A percentile compares a stretch with the other conserved stretches of the same genome.
These are phyloP conservation scores for Spinibarbus caldwelli DNA, from an alignment of 2,797 vertebrate genomes.

Conservation along the genomic window DNA sequence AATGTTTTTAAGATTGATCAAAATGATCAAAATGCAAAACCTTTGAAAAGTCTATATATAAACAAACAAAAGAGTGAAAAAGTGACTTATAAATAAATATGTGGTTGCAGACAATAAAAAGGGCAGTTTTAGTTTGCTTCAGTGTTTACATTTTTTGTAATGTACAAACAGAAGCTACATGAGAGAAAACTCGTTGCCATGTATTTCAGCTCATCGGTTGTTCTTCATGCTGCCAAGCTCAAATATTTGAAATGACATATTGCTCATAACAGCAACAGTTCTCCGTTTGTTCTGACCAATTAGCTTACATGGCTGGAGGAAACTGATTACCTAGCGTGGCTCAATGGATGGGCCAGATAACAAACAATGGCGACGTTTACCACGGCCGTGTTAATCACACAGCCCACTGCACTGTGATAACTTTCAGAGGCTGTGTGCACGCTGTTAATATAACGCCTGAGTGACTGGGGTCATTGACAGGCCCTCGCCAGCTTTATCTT, in stretches of 20 bases:
- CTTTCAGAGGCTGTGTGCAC: conserved; percentile 13
- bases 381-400: conserved; percentile 34
- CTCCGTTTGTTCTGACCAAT: conserved; percentile 43
- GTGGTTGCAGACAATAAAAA: background rate
- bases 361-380: conserved; percentile 32
- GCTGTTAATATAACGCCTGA: conserved; percentile 50
- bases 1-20: background rate
- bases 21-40: background rate
- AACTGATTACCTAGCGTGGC: conserved; percentile 30
- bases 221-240: background rate
- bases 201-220: background rate
- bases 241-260: conserved; percentile 38
- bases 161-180: conserved; percentile 4
- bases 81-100: background rate
- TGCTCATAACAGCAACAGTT: conserved; percentile 33
- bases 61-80: background rate
- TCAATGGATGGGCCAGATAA: conserved; percentile 33
- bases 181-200: conserved; percentile 5
- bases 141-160: background rate
- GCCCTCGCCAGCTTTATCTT: conserved; percentile 15
- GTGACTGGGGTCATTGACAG: conserved; percentile 37
- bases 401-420: conserved; percentile 39
- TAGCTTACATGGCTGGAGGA: conserved; percentile 46
- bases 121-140: background rate
- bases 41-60: background rate